These are phyloP conservation scores for Ypsolopha sequella DNA, from an alignment of 2,888 invertebrate species.

Conservation along the genomic window DNA sequence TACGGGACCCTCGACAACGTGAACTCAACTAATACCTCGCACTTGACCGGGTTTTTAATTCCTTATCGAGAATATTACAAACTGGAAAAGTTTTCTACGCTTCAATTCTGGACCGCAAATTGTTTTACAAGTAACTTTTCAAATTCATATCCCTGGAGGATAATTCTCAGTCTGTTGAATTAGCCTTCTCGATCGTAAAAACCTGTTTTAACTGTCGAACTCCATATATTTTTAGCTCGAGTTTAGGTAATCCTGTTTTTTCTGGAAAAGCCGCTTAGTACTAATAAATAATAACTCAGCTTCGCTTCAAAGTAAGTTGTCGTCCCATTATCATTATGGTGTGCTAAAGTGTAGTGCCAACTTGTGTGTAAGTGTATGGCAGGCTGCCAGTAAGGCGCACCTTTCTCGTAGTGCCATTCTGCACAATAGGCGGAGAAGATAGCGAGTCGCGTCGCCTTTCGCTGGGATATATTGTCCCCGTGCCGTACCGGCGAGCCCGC, in stretches of 20 bases:
- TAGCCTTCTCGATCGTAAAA: no score
- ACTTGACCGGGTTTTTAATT: conserved; percentile 18
- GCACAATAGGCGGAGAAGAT: conserved; percentile 51
- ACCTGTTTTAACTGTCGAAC: no score
- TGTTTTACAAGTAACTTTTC: not conserved
- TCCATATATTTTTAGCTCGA: no score
- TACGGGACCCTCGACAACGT: no score
- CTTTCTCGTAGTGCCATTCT: conserved; percentile 26
- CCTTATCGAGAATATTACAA: conserved; percentile 18
- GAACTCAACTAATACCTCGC: no score
- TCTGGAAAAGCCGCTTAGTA: no score
- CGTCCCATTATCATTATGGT: not conserved
- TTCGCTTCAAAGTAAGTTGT: no score
- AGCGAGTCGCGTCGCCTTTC: conserved; percentile 46
- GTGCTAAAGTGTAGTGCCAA: not conserved
- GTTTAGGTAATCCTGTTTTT: no score
- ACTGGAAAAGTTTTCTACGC: conserved; percentile 19
- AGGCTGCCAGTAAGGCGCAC: conserved; percentile 34
- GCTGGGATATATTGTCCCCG: conserved; percentile 51
- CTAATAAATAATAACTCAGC: no score
- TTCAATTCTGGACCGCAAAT: conserved; percentile 10
- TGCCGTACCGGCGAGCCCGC: conserved; percentile 22
- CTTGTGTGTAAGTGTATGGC: conserved; percentile 19
- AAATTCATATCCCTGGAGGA: no score
- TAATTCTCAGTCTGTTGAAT: no score